Percentiles rank a stretch among this genome's conserved stretches.
Conservation (phyloP, 2,888 invertebrate species). For the Thereva nobilitata region DNA sequence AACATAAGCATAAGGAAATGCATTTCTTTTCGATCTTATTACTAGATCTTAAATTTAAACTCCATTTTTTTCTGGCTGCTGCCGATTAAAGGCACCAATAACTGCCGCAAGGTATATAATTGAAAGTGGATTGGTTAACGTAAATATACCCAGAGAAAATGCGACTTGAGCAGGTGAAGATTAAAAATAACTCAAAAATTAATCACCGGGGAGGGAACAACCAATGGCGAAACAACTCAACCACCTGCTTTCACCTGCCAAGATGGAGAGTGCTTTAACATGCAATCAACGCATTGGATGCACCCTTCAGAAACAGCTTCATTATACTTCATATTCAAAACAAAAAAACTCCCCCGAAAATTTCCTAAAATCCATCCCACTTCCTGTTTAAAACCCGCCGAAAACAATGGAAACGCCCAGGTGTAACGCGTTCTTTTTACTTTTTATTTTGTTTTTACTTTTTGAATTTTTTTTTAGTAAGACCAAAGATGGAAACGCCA, state of each 20-base stretch:
- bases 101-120: too few relatives aligned
- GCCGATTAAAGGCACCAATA: too few relatives aligned
- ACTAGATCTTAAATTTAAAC: not conserved
- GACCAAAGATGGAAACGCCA: not conserved
- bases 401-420: conserved; percentile 18
- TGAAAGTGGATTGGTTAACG: too few relatives aligned
- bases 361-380: conserved; percentile 13
- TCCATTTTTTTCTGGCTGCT: not conserved
- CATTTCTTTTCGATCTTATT: not conserved
- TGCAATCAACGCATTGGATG: not conserved
- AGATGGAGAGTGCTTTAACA: conserved; percentile 14
- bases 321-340: not conserved
- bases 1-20: not conserved
- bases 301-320: not conserved
- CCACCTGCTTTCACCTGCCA: conserved; percentile 2
- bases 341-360: conserved; percentile 5
- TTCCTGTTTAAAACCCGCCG: not conserved
- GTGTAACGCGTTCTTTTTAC: conserved; percentile 5
- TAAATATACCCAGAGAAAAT: too few relatives aligned
- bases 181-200: conserved; percentile 3
- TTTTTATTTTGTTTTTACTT: conserved; percentile 12
- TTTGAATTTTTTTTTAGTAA: not conserved
- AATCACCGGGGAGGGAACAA: not conserved
- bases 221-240: conserved; percentile 4
- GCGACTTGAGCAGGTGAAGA: conserved; percentile 11